phyloP scores from a whole-genome alignment of 2,113 vertebrate genomes.

The Rhombomys opimus region DNA sequence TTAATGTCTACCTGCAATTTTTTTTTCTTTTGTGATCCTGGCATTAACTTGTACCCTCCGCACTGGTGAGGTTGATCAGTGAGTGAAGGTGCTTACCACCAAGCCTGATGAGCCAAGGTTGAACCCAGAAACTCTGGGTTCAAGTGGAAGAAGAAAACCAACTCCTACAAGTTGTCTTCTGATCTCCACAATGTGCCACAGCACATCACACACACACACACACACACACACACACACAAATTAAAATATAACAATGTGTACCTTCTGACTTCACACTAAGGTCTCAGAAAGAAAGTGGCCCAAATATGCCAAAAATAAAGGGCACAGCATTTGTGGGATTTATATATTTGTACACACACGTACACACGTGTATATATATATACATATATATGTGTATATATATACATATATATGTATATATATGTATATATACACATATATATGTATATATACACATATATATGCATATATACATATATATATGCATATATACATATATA shows the following conservation, averaged over 20 bases:
- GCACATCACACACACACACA: neutral
- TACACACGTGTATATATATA: neutral
- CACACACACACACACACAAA: neutral
- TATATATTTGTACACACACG: neutral
- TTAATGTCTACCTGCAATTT: constrained; percentile 42
- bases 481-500: too few relatives aligned
- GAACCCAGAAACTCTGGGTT: neutral
- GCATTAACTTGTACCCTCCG: constrained; percentile 49
- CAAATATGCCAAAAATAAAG: constrained; percentile 12
- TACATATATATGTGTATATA: too few relatives aligned
- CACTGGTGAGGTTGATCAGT: neutral
- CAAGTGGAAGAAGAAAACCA: too few relatives aligned
- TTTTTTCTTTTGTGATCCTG: constrained; percentile 64
- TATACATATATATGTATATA: too few relatives aligned
- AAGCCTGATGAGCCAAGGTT: neutral
- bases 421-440: too few relatives aligned
- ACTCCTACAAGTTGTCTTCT: neutral
- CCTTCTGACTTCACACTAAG: constrained; percentile 22
- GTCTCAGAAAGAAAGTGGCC: constrained; percentile 48
- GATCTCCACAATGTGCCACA: neutral
- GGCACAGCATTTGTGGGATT: constrained; percentile 38
- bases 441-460: too few relatives aligned
- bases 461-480: too few relatives aligned
- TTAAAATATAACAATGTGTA: constrained; percentile 34
- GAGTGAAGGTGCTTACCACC: neutral